Conservation (phyloP, 2,113 vertebrate genomes). For the Acanthochromis polyacanthus region DNA sequence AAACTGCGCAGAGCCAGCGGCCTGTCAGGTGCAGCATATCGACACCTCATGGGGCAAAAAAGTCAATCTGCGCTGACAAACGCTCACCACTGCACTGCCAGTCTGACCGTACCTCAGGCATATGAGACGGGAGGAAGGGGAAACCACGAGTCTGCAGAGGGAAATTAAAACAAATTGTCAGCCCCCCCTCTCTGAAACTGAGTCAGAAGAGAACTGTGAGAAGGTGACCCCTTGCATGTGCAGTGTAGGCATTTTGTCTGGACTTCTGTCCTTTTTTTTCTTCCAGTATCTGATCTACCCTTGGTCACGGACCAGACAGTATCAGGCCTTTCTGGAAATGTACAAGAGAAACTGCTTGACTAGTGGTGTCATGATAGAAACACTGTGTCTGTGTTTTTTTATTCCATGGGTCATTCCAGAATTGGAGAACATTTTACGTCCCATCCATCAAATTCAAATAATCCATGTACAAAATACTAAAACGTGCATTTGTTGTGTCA, state of each 20-base stretch:
- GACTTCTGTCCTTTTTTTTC: neutral
- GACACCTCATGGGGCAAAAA: constrained; percentile 75
- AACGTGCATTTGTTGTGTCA: no score
- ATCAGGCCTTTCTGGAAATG: neutral
- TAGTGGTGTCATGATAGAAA: no score
- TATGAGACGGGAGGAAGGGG: constrained; percentile 34
- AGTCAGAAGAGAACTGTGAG: constrained; percentile 21
- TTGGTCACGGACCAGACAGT: neutral
- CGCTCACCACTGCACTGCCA: constrained; percentile 60
- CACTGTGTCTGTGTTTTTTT: neutral
- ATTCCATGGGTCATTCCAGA: neutral
- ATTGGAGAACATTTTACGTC: no score
- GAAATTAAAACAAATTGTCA: constrained; percentile 63
- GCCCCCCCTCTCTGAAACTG: constrained; percentile 20
- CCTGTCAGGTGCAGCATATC: constrained; percentile 79
- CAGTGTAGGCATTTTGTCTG: constrained; percentile 23
- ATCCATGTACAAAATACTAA: no score
- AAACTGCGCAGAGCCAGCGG: constrained; percentile 66
- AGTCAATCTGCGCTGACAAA: constrained; percentile 78
- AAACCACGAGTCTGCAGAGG: constrained; percentile 39
- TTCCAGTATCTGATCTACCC: neutral
- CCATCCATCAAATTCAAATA: no score
- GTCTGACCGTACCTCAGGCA: constrained; percentile 51
- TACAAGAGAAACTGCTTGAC: neutral
- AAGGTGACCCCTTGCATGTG: constrained; percentile 56